These are phyloP conservation scores for Nipponacmea schrenckii DNA, from an alignment of 2,888 invertebrate genomes.

Conservation along the genomic window DNA sequence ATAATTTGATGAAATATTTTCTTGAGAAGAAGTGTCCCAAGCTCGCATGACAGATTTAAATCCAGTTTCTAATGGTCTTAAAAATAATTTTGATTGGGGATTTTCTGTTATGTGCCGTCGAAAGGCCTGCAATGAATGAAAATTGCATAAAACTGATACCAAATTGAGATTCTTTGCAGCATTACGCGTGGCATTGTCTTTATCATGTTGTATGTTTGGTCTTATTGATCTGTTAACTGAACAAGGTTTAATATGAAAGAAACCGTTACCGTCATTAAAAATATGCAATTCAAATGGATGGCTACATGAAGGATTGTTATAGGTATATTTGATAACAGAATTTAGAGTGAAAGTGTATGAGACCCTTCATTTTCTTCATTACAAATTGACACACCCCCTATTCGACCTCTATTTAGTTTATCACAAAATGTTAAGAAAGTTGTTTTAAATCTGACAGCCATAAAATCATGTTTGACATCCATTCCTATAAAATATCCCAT, in stretches of 20 bases:
- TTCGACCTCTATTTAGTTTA: no score
- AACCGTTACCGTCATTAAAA: slow-evolving; percentile 19
- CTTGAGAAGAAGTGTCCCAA: slow-evolving; percentile 1
- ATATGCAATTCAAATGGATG: slow-evolving; percentile 9
- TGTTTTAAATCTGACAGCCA: no score
- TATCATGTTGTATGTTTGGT: slow-evolving; percentile 22
- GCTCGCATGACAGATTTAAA: slow-evolving; percentile 19
- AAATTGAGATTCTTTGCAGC: slow-evolving; percentile 6
- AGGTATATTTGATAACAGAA: slow-evolving; percentile 19
- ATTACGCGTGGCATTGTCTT: slow-evolving; percentile 3
- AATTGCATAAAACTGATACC: slow-evolving; percentile 13
- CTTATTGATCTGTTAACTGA: no score
- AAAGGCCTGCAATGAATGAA: slow-evolving; percentile 18
- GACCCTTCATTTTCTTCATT: no score
- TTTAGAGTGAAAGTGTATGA: no score
- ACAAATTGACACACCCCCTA: no score
- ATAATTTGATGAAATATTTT: not conserved
- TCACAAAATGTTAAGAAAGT: no score
- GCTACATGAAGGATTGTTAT: slow-evolving; percentile 8
- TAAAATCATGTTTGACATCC: no score
- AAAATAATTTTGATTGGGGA: slow-evolving; percentile 3
- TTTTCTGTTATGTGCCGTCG: slow-evolving; percentile 7
- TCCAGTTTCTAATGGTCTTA: slow-evolving; percentile 15
- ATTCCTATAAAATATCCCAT: no score
- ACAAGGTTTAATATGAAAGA: no score